phyloP scores from a whole-genome alignment of 2,113 vertebrate genomes.

The Trogon surrucura region DNA sequence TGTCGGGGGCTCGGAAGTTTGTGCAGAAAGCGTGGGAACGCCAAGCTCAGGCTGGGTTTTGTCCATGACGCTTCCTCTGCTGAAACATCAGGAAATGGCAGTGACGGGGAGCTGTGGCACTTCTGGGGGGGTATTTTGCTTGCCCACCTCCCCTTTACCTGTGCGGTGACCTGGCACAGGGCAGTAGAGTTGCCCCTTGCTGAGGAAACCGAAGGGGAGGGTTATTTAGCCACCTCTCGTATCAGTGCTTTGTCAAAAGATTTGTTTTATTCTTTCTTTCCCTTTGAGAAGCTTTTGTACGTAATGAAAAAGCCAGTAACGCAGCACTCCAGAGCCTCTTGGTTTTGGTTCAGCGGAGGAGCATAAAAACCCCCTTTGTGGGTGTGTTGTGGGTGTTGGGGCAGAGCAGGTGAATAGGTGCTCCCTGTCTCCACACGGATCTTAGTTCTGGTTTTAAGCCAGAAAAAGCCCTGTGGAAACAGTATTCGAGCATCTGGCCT shows the following conservation, averaged over 20 bases:
- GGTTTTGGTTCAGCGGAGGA: accelerated
- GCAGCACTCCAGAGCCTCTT: accelerated
- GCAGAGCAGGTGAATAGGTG: neutral
- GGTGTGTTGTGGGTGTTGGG: accelerated
- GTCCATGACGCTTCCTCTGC: neutral
- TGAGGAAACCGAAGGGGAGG: no score
- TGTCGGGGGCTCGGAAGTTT: accelerated
- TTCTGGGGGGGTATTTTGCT: accelerated
- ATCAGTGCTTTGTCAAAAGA: neutral
- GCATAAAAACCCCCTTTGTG: accelerated
- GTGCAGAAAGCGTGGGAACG: neutral
- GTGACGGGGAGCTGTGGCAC: accelerated
- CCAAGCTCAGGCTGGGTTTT: neutral
- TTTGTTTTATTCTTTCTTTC: neutral
- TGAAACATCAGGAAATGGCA: neutral
- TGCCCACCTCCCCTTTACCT: accelerated
- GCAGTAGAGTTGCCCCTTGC: accelerated
- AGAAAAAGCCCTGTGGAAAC: neutral
- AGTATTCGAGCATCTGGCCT: accelerated
- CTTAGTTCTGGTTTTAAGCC: accelerated
- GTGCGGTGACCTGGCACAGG: accelerated
- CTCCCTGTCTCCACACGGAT: accelerated
- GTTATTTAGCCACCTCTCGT: accelerated
- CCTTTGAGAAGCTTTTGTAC: accelerated
- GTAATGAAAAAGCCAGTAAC: accelerated